These are phyloP conservation scores for Hemitrygon akajei DNA, from an alignment of 2,797 vertebrate species.

Conservation along the genomic window DNA sequence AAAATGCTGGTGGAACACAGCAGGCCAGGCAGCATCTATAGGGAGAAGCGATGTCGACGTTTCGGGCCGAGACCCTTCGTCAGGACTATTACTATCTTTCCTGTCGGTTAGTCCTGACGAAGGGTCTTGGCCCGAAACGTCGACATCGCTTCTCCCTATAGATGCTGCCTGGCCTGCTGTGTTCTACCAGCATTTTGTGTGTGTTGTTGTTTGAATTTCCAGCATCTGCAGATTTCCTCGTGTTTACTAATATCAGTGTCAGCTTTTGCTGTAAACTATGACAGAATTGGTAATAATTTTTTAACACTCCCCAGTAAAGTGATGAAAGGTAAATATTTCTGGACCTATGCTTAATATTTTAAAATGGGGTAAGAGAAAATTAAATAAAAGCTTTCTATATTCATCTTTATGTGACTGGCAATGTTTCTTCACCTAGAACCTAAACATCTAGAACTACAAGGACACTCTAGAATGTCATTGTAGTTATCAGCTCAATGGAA, in stretches of 20 bases:
- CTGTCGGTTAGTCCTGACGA: too few relatives aligned
- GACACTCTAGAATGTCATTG: background rate
- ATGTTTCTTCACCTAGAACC: background rate
- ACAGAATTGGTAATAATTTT: constrained; percentile 34
- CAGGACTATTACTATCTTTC: too few relatives aligned
- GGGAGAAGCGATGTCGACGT: too few relatives aligned
- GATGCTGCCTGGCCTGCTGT: too few relatives aligned
- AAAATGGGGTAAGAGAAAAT: constrained; percentile 24
- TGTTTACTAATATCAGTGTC: constrained; percentile 20
- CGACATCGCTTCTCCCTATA: too few relatives aligned
- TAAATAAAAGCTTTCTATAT: constrained; percentile 16
- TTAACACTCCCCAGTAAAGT: background rate
- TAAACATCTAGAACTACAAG: background rate
- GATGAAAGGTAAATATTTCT: constrained; percentile 34
- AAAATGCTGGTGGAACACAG: too few relatives aligned
- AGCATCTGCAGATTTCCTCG: too few relatives aligned
- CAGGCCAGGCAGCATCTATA: too few relatives aligned
- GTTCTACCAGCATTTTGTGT: too few relatives aligned
- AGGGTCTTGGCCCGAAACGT: too few relatives aligned
- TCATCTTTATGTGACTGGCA: background rate
- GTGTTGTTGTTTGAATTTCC: too few relatives aligned
- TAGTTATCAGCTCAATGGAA: background rate
- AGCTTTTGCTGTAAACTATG: constrained; percentile 22
- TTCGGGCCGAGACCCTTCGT: too few relatives aligned
- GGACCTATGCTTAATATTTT: constrained; percentile 29